A percentile compares a stretch with the other conserved stretches of the same genome.
phyloP scores from a whole-genome alignment of 2,113 vertebrate genomes.

The Cebus imitator region DNA sequence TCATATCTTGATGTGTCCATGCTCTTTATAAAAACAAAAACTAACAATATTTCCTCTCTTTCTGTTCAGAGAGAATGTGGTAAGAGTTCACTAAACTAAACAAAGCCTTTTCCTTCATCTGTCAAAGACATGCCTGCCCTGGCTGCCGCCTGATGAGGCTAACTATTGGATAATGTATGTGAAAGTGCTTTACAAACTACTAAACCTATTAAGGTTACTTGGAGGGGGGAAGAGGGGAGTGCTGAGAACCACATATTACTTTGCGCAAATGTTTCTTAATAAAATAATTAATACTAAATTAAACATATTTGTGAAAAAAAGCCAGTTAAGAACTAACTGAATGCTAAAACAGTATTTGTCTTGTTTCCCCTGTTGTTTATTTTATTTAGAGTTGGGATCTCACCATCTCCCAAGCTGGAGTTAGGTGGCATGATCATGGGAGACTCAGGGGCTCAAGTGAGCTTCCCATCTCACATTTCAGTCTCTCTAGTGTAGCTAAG shows the following conservation, averaged over 20 bases:
- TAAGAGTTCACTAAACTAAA: background rate
- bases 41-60: background rate
- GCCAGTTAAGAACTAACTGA: background rate
- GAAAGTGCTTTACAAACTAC: background rate
- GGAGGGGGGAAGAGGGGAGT: too few relatives aligned
- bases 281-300: background rate
- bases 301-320: slow-evolving; percentile 11
- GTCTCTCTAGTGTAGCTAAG: too few relatives aligned
- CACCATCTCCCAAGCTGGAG: too few relatives aligned
- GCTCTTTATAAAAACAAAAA: background rate
- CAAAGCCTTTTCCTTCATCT: background rate
- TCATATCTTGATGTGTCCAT: background rate
- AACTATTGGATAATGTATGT: background rate
- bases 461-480: too few relatives aligned
- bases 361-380: background rate
- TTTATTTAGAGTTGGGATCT: too few relatives aligned
- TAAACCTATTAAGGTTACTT: background rate
- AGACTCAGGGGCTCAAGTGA: too few relatives aligned
- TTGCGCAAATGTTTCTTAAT: background rate
- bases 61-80: background rate
- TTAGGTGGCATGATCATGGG: too few relatives aligned
- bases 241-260: background rate
- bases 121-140: background rate
- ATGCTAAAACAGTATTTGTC: background rate
- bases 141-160: background rate